Percentiles rank a stretch among this genome's conserved stretches.
Conservation (phyloP, 2,888 invertebrate species). For the Cartodere bifasciata region DNA sequence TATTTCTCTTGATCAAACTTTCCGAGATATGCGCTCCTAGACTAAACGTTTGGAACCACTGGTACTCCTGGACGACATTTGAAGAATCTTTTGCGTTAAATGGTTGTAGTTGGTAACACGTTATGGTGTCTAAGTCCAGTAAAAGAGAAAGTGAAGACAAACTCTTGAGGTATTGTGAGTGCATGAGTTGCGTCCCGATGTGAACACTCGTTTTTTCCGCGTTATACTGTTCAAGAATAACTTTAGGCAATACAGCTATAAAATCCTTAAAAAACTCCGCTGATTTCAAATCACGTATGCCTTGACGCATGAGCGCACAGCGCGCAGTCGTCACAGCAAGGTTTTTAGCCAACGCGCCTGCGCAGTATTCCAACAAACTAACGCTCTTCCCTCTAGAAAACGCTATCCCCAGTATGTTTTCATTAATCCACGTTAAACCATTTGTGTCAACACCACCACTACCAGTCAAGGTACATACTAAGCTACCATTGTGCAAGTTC, state of each 20-base stretch:
- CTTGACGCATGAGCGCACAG: slow-evolving; percentile 37
- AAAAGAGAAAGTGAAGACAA: slow-evolving; percentile 41
- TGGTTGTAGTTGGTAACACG: slow-evolving; percentile 38
- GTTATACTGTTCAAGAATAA: slow-evolving; percentile 40
- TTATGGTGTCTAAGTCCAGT: slow-evolving; percentile 39
- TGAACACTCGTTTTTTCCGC: slow-evolving; percentile 44
- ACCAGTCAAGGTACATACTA: slow-evolving; percentile 42
- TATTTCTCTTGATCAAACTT: slow-evolving; percentile 37
- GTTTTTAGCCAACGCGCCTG: slow-evolving; percentile 34
- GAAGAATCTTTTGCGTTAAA: slow-evolving; percentile 33
- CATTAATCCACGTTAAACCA: slow-evolving; percentile 40
- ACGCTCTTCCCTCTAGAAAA: slow-evolving; percentile 43
- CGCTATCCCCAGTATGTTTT: slow-evolving; percentile 38
- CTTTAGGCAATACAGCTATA: slow-evolving; percentile 37
- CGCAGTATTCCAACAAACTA: slow-evolving; percentile 35
- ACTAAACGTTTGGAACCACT: slow-evolving; percentile 45
- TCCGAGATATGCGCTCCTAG: slow-evolving; percentile 42
- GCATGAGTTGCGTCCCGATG: slow-evolving; percentile 44
- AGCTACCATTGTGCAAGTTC: slow-evolving; percentile 44
- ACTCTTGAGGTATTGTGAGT: slow-evolving; percentile 45
- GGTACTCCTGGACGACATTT: slow-evolving; percentile 36
- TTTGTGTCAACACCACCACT: slow-evolving; percentile 36
- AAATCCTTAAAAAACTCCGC: slow-evolving; percentile 41
- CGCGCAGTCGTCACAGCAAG: slow-evolving; percentile 39
- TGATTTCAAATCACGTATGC: slow-evolving; percentile 39